A percentile compares a stretch with the other conserved stretches of the same genome.
phyloP scores from a whole-genome alignment of 2,888 invertebrate species.

The Melikaiella ostensackeni region DNA sequence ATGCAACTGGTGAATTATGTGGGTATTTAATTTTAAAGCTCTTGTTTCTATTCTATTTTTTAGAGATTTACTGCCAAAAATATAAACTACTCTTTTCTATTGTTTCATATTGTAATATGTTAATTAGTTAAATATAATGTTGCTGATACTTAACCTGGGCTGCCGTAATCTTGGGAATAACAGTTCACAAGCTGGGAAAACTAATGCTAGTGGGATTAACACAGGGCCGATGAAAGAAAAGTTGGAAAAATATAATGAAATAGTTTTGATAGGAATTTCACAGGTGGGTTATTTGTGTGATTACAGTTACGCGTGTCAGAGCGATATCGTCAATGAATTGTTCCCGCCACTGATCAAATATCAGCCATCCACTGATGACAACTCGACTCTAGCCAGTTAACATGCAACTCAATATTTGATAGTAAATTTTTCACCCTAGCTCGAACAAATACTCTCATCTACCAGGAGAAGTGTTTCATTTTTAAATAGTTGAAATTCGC shows the following conservation, averaged over 20 bases:
- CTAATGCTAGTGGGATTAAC: conserved; percentile 1
- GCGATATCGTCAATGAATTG: conserved; percentile 94
- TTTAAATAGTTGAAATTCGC: background rate
- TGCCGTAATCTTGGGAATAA: background rate
- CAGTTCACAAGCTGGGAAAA: background rate
- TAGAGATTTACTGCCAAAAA: background rate
- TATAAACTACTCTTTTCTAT: background rate
- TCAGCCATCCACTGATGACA: conserved; percentile 66
- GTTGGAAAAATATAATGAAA: conserved; percentile 23
- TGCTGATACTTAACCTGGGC: background rate
- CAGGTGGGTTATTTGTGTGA: conserved; percentile 79
- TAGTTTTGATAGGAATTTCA: conserved; percentile 56
- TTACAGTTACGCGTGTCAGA: conserved; percentile 95
- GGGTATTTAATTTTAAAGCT: background rate
- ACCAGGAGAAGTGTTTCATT: background rate
- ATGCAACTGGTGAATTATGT: background rate
- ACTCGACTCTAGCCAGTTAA: conserved; percentile 64
- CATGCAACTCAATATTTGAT: conserved; percentile 42
- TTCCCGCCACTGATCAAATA: conserved; percentile 84
- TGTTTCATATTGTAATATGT: background rate
- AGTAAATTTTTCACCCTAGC: conserved; percentile 41
- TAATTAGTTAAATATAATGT: background rate
- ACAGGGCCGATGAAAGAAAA: conserved; percentile 37
- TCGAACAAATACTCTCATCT: conserved; percentile 36
- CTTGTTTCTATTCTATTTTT: background rate